These are phyloP conservation scores for Coenonympha arcania DNA, from an alignment of 2,888 invertebrate species.

Conservation along the genomic window DNA sequence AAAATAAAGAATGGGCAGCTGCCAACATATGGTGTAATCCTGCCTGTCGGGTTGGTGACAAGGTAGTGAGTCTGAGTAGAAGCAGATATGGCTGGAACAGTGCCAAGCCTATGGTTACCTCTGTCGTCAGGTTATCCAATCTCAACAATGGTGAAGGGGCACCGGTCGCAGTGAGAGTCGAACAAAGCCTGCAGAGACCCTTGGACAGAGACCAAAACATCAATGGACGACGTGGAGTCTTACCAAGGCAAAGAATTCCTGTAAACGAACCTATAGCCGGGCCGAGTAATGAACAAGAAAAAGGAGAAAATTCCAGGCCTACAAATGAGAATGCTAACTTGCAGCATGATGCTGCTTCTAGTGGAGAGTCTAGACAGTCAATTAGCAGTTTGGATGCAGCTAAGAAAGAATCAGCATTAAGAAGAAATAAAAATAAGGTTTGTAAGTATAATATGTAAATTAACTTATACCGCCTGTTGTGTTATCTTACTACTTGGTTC, in stretches of 20 bases:
- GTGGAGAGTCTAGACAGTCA: slow-evolving; percentile 40
- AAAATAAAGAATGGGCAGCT: slow-evolving; percentile 85
- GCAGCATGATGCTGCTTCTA: slow-evolving; percentile 38
- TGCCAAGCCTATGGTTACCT: slow-evolving; percentile 71
- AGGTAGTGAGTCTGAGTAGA: slow-evolving; percentile 82
- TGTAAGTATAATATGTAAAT: slow-evolving; percentile 10
- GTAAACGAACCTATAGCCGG: slow-evolving; percentile 57
- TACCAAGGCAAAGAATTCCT: slow-evolving; percentile 56
- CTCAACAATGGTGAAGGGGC: slow-evolving; percentile 56
- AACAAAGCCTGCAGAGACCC: slow-evolving; percentile 66
- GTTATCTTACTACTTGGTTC: too few relatives aligned
- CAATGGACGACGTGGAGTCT: slow-evolving; percentile 79
- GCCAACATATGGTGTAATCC: slow-evolving; percentile 95
- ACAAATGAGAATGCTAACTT: slow-evolving; percentile 40
- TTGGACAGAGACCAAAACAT: slow-evolving; percentile 81
- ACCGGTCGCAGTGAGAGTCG: slow-evolving; percentile 65
- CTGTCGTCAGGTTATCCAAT: slow-evolving; percentile 67
- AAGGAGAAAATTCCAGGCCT: slow-evolving; percentile 29
- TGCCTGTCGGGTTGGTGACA: slow-evolving; percentile 85
- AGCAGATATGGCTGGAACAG: slow-evolving; percentile 72
- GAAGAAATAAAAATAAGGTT: slow-evolving; percentile 61
- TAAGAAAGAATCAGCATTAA: slow-evolving; percentile 51
- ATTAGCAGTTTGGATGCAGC: slow-evolving; percentile 42
- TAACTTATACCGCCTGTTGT: too few relatives aligned
- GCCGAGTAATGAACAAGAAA: slow-evolving; percentile 55